Percentiles rank a stretch among this genome's conserved stretches.
Conservation (phyloP, 2,113 vertebrate genomes). For the Chionomys nivalis region DNA sequence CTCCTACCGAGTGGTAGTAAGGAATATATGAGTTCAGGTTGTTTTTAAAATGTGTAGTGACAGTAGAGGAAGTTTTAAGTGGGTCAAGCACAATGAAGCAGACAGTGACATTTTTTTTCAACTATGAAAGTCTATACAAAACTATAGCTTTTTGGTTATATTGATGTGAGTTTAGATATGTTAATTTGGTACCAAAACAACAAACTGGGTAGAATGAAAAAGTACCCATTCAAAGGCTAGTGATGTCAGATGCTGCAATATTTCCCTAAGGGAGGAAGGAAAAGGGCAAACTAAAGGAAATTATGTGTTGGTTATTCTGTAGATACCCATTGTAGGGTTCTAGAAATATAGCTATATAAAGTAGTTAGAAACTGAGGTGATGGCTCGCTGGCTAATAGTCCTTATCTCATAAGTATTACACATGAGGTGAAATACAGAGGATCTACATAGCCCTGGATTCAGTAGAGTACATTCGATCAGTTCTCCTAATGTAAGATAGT, state of each 20-base stretch:
- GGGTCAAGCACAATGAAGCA: neutral
- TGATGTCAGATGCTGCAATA: neutral
- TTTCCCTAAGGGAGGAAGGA: neutral
- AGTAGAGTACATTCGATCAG: neutral
- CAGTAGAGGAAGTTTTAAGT: neutral
- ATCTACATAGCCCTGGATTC: neutral
- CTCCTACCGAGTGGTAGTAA: neutral
- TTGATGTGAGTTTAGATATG: neutral
- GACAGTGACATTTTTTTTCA: neutral
- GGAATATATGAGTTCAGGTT: neutral
- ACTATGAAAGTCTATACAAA: neutral
- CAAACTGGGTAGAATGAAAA: neutral
- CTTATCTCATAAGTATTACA: neutral
- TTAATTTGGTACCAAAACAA: neutral
- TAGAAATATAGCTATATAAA: neutral
- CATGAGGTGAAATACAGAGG: too few species aligned
- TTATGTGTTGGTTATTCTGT: neutral
- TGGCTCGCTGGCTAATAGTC: neutral
- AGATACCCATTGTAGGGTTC: rapidly evolving
- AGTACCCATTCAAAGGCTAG: neutral
- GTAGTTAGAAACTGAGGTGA: neutral
- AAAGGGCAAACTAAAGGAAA: neutral
- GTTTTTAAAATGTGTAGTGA: neutral
- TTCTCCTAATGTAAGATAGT: neutral
- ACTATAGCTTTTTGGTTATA: neutral